Evolutionary conservation across 1,140 invertebrate genomes (phyloP).

Genomic region (Meloidogyne hapla): DNA sequence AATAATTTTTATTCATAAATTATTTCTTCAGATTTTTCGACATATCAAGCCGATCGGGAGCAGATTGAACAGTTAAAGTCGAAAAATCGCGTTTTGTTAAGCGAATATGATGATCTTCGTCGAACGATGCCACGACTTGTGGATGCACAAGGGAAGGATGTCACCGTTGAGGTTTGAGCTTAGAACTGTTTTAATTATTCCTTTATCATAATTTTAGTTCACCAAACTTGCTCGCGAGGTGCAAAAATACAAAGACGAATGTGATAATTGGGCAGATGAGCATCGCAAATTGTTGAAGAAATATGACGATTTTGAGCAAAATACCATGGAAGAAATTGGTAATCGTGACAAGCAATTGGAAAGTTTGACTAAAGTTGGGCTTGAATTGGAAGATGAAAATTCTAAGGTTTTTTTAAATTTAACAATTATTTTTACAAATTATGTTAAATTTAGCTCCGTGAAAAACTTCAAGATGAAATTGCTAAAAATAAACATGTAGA

Average conservation of each 20-base stretch:
- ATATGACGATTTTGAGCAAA: neutral
- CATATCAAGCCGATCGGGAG: neutral
- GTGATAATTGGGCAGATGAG: neutral
- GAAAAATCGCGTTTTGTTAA: neutral
- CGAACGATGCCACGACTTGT: neutral
- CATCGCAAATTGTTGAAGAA: neutral
- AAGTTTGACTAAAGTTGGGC: neutral
- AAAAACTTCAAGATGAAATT: constrained; percentile 12
- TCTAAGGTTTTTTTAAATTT: neutral
- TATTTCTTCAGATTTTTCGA: neutral
- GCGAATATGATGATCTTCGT: constrained; percentile 7
- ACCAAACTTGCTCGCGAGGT: neutral
- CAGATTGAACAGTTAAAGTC: constrained; percentile 7
- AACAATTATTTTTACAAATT: neutral
- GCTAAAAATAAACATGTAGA: constrained; percentile 7
- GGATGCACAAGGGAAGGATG: constrained; percentile 2
- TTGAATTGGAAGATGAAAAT: constrained; percentile 26
- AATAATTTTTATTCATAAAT: neutral
- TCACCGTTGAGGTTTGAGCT: constrained; percentile 15
- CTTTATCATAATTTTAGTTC: neutral
- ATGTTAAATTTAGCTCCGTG: constrained; percentile 15
- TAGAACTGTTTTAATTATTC: neutral
- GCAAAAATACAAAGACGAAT: neutral
- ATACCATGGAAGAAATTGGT: constrained; percentile 4
- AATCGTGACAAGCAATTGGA: neutral